Evolutionary conservation across 2,113 vertebrate genomes (phyloP).

Genomic region (Tychaedon coryphoeus): DNA sequence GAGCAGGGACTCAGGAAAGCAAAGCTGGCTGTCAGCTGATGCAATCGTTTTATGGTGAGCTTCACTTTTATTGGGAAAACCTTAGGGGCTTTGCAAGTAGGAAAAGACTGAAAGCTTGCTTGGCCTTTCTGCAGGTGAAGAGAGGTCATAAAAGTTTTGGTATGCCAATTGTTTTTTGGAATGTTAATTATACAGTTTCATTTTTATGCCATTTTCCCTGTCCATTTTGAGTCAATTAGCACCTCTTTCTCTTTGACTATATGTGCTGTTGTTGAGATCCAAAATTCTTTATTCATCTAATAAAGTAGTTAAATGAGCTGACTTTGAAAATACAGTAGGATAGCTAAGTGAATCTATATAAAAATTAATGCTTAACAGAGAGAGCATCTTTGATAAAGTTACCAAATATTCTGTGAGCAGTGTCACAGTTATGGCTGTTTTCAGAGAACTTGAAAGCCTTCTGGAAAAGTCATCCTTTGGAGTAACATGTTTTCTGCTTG

Average conservation of each 20-base stretch:
- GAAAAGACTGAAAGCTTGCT: not conserved
- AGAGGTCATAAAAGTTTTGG: not conserved
- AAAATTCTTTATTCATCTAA: not conserved
- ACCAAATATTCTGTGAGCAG: not conserved
- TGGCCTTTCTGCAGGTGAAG: not conserved
- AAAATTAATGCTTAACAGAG: not conserved
- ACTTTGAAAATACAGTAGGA: not conserved
- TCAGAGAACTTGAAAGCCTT: not conserved
- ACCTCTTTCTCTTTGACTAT: not conserved
- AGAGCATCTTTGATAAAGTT: not conserved
- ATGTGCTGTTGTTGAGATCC: not conserved
- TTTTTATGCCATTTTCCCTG: not conserved
- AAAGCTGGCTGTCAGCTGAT: not conserved
- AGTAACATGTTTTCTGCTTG: not conserved
- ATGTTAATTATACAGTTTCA: not conserved
- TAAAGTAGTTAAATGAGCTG: not conserved
- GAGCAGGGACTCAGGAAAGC: not conserved
- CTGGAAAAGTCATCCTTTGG: not conserved
- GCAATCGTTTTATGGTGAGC: rapidly evolving
- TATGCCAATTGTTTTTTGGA: not conserved
- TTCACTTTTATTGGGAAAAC: not conserved
- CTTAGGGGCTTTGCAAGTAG: not conserved
- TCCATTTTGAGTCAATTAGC: not conserved
- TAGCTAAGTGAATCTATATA: not conserved
- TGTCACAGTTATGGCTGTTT: not conserved